phyloP scores from a whole-genome alignment of 2,113 vertebrate species.

The Neomonachus schauinslandi region DNA sequence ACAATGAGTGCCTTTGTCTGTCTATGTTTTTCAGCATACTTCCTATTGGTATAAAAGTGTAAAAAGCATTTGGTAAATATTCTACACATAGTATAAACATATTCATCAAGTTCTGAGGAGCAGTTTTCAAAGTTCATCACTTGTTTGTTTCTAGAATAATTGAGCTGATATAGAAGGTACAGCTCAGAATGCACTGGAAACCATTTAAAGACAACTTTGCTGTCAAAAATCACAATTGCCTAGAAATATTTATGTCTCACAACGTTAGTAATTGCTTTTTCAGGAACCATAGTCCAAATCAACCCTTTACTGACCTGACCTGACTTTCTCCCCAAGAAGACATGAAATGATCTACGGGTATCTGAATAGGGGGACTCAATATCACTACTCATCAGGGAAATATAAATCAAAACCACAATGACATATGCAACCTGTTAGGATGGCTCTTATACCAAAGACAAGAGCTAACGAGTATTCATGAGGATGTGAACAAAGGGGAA shows the following conservation, averaged over 20 bases:
- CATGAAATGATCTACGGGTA: neutral
- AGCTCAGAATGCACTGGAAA: neutral
- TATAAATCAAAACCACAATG: neutral
- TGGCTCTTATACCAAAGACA: neutral
- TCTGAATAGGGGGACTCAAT: neutral
- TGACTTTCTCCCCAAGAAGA: neutral
- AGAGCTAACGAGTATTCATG: neutral
- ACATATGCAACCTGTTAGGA: neutral
- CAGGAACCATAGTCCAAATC: neutral
- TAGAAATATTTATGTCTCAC: neutral
- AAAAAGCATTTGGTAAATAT: neutral
- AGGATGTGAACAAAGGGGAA: neutral
- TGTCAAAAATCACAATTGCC: neutral
- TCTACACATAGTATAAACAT: neutral
- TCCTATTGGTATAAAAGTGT: neutral
- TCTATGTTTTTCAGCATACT: neutral
- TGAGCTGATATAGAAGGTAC: neutral
- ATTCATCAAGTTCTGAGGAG: neutral
- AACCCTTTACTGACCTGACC: neutral
- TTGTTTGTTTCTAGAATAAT: neutral
- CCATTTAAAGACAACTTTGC: neutral
- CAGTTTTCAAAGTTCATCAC: neutral
- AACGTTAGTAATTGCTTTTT: conserved; percentile 7
- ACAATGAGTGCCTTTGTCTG: neutral
- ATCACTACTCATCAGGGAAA: neutral